These are phyloP conservation scores for Palaemon carinicauda DNA, from an alignment of 1,140 invertebrate genomes.

Conservation along the genomic window DNA sequence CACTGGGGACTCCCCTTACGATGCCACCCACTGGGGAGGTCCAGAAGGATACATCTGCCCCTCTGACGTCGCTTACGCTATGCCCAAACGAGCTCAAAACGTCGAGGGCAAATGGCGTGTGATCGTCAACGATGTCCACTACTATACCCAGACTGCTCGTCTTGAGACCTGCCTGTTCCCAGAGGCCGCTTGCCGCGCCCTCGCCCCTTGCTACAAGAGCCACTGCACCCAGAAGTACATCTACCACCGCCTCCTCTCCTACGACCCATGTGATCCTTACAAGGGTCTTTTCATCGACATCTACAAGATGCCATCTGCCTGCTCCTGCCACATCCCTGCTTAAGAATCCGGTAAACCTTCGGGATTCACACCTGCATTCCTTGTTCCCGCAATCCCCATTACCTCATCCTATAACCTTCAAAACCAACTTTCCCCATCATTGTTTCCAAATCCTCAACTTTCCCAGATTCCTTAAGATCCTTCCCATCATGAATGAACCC, in stretches of 20 bases:
- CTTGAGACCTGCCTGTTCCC: constrained; percentile 60
- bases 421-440: neutral
- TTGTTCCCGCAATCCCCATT: too few relatives aligned
- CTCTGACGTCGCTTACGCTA: constrained; percentile 63
- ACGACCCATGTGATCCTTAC: constrained; percentile 61
- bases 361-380: too few relatives aligned
- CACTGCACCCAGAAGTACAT: constrained; percentile 61
- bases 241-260: constrained; percentile 62
- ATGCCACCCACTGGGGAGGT: constrained; percentile 60
- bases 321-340: constrained; percentile 61
- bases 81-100: constrained; percentile 63
- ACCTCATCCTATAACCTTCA: neutral
- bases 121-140: constrained; percentile 60
- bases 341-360: neutral
- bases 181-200: constrained; percentile 60
- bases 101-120: constrained; percentile 62
- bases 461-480: too few relatives aligned
- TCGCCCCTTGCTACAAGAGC: constrained; percentile 62
- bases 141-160: constrained; percentile 62
- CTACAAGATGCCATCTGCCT: constrained; percentile 61
- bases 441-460: neutral
- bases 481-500: neutral
- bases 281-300: constrained; percentile 62
- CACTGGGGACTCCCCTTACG: constrained; percentile 53
- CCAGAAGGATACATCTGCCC: constrained; percentile 64